Evolutionary conservation across 2,888 invertebrate genomes (phyloP).

Genomic region (Lathronympha strigana): DNA sequence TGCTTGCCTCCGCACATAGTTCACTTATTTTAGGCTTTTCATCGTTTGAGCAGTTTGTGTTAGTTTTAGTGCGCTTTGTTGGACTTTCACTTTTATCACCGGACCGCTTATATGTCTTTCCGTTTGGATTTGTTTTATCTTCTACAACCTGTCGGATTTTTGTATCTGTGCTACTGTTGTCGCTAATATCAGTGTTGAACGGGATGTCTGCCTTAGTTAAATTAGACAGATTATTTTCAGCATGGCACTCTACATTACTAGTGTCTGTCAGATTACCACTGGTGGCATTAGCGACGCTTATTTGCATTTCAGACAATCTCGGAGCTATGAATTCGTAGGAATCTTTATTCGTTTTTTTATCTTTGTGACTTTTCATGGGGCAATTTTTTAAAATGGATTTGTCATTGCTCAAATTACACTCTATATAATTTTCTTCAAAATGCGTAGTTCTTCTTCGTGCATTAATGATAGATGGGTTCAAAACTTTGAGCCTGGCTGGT

Average conservation of each 20-base stretch:
- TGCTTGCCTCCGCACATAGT: not conserved
- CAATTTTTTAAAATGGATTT: not conserved
- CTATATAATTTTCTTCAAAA: slow-evolving; percentile 2
- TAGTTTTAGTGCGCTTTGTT: not conserved
- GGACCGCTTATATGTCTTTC: not conserved
- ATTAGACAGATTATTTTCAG: not conserved
- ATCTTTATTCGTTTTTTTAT: not conserved
- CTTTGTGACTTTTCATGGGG: not conserved
- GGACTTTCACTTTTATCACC: not conserved
- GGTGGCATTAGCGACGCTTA: not conserved
- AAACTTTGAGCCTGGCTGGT: too few species aligned
- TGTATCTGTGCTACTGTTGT: not conserved
- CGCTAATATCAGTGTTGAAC: not conserved
- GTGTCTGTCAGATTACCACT: not conserved
- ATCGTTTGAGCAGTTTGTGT: not conserved
- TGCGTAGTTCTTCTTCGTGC: not conserved
- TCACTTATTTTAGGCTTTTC: not conserved
- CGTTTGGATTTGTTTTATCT: not conserved
- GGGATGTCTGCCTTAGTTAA: not conserved
- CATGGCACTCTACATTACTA: not conserved
- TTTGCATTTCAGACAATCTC: not conserved
- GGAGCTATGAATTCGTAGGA: too few species aligned
- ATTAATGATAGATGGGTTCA: not conserved
- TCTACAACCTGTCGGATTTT: not conserved
- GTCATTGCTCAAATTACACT: not conserved